These are phyloP conservation scores for Crotalus tigris DNA, from an alignment of 2,113 vertebrate genomes.

Conservation along the genomic window DNA sequence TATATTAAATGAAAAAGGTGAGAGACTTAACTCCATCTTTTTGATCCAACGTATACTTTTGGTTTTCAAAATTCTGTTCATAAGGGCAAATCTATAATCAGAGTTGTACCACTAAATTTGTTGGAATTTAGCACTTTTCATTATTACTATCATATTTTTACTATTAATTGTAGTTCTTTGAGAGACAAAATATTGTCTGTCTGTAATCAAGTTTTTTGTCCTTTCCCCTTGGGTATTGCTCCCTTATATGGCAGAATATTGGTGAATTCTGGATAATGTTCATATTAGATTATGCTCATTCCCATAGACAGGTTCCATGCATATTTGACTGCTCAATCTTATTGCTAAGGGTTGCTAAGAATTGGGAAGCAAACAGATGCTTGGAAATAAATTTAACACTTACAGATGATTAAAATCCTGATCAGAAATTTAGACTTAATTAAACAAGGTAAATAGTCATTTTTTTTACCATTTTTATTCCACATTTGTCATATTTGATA, in stretches of 20 bases:
- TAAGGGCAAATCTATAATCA: background rate
- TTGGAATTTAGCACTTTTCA: background rate
- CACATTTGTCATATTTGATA: background rate
- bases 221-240: background rate
- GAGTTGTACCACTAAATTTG: background rate
- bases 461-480: background rate
- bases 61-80: background rate
- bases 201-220: background rate
- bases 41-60: rapidly evolving
- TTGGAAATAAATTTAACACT: background rate
- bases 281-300: background rate
- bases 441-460: background rate
- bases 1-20: background rate
- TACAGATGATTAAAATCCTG: background rate
- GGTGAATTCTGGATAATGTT: conserved; percentile 15
- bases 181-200: background rate
- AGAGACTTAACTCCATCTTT: background rate
- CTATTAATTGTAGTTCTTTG: background rate
- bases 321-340: background rate
- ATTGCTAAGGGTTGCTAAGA: background rate
- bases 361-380: background rate
- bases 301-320: background rate
- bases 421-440: background rate
- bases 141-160: background rate
- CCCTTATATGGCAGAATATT: background rate